Evolutionary conservation across 2,113 vertebrate genomes (phyloP).

Genomic region (Plectropomus leopardus): DNA sequence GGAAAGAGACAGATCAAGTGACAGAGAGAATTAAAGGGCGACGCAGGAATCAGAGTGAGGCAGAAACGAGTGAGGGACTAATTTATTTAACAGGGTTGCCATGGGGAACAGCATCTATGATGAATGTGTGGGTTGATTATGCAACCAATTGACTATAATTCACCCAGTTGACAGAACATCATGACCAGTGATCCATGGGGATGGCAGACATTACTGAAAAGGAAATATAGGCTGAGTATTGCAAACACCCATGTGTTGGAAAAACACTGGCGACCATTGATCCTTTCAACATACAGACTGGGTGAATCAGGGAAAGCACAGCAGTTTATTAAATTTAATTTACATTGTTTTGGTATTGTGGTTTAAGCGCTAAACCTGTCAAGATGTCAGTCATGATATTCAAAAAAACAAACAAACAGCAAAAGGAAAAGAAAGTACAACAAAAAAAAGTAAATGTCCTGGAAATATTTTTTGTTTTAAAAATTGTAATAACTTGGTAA

Average conservation of each 20-base stretch:
- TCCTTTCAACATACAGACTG: neutral
- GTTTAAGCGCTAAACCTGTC: neutral
- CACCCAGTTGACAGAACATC: constrained; percentile 76
- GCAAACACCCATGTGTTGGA: neutral
- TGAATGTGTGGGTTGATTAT: constrained; percentile 85
- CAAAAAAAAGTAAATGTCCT: too few relatives aligned
- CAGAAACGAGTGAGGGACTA: constrained; percentile 55
- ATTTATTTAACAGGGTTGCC: constrained; percentile 85
- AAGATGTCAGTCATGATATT: neutral
- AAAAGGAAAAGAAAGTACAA: too few relatives aligned
- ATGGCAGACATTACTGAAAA: constrained; percentile 7
- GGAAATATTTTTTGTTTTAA: too few relatives aligned
- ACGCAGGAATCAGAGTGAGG: constrained; percentile 27
- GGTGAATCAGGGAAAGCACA: neutral
- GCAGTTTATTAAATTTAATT: neutral
- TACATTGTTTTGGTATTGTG: neutral
- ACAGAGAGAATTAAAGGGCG: constrained; percentile 41
- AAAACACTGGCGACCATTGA: neutral
- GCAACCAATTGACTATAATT: constrained; percentile 84
- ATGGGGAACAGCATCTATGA: constrained; percentile 80
- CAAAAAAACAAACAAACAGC: too few relatives aligned
- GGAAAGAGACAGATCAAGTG: constrained; percentile 20
- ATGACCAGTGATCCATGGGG: constrained; percentile 58
- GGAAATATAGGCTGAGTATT: neutral
- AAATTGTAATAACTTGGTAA: too few relatives aligned